Evolutionary conservation across 2,113 vertebrate species (phyloP).

Genomic region (Oryctolagus cuniculus): DNA sequence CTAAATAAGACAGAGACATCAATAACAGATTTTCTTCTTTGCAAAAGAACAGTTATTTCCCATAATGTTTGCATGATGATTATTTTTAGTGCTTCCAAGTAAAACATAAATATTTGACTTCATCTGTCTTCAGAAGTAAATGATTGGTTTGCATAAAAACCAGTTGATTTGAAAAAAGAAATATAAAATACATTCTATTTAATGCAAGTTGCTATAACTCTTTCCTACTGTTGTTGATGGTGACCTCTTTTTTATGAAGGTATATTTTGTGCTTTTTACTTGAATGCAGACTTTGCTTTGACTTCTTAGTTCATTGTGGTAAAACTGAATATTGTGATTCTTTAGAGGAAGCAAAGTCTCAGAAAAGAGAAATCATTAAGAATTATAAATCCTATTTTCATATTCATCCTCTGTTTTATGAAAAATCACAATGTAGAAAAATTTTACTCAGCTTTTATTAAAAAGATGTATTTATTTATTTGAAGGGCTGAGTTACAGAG

Average conservation of each 20-base stretch:
- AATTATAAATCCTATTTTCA: conserved; percentile 28
- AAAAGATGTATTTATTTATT: no score
- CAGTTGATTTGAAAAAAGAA: conserved; percentile 5
- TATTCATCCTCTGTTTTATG: neutral
- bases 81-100: conserved; percentile 44
- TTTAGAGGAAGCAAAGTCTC: conserved; percentile 4
- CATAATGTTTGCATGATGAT: conserved; percentile 15
- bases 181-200: conserved; percentile 26
- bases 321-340: conserved; percentile 15
- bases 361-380: conserved; percentile 21
- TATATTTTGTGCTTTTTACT: neutral
- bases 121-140: conserved; percentile 39
- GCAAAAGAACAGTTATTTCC: conserved; percentile 29
- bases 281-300: conserved; percentile 30
- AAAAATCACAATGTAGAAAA: conserved; percentile 48
- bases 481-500: no score
- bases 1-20: neutral
- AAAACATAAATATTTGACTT: conserved; percentile 46
- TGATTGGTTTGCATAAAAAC: conserved; percentile 36
- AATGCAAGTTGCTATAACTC: neutral
- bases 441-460: neutral
- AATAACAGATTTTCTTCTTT: neutral
- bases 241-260: neutral
- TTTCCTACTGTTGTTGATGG: conserved; percentile 20
- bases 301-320: conserved; percentile 35